Conservation (phyloP, 2,888 invertebrate species). For the Trissoscelio sp. region DNA sequence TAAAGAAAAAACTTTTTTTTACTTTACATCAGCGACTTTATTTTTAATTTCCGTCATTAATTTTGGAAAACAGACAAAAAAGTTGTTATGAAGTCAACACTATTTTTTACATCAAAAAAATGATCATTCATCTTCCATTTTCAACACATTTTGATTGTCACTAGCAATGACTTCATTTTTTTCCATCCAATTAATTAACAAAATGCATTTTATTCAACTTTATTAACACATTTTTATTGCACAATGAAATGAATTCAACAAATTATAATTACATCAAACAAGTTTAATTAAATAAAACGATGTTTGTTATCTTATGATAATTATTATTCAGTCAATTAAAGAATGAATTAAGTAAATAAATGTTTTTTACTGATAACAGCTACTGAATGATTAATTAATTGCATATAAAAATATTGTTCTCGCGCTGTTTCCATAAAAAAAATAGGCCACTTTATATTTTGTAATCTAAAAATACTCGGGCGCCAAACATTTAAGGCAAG, state of each 20-base stretch:
- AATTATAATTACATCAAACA: too few species aligned
- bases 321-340: too few species aligned
- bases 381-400: too few species aligned
- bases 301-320: too few species aligned
- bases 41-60: conserved; percentile 11
- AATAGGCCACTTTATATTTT: conserved; percentile 27
- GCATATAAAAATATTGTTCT: too few species aligned
- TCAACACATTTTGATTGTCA: conserved; percentile 18
- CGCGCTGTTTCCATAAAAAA: neutral
- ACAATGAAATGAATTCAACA: too few species aligned
- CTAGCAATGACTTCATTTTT: neutral
- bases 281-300: too few species aligned
- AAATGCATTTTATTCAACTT: too few species aligned
- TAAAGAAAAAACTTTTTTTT: neutral
- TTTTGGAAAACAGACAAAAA: conserved; percentile 20
- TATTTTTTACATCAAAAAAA: conserved; percentile 9
- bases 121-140: conserved; percentile 24
- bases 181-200: neutral
- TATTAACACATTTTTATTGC: too few species aligned
- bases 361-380: too few species aligned
- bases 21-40: neutral
- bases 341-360: too few species aligned
- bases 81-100: conserved; percentile 26
- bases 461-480: conserved; percentile 46
- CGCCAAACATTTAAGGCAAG: conserved; percentile 30